Percentiles rank a stretch among this genome's conserved stretches.
phyloP scores from a whole-genome alignment of 2,797 vertebrate species.

The Acropternis orthonyx region DNA sequence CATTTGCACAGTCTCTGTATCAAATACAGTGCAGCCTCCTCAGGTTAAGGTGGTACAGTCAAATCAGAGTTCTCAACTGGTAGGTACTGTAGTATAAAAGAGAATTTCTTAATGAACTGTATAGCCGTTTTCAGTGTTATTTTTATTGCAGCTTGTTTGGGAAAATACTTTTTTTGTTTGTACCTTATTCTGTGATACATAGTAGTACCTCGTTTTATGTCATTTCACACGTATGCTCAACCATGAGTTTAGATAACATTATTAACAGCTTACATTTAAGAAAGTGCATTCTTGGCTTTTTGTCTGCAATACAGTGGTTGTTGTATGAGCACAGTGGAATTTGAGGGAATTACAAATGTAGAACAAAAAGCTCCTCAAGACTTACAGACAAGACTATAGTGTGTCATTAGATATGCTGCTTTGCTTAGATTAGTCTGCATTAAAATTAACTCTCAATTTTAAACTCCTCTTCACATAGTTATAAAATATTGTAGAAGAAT shows the following conservation, averaged over 20 bases:
- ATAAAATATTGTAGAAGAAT: background rate
- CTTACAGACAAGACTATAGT: background rate
- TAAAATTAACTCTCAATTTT: background rate
- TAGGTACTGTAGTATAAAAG: conserved; percentile 70
- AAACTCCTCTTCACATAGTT: background rate
- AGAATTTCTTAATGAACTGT: background rate
- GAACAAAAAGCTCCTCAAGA: background rate
- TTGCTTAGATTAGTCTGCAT: background rate
- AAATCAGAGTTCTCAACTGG: conserved; percentile 80
- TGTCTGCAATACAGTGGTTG: background rate
- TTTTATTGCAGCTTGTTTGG: background rate
- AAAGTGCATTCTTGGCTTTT: background rate
- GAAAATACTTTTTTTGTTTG: background rate
- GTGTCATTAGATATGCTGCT: background rate
- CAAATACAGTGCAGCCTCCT: conserved; percentile 72
- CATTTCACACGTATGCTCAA: background rate
- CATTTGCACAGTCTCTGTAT: conserved; percentile 74
- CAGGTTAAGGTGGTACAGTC: conserved; percentile 72
- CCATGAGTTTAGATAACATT: background rate
- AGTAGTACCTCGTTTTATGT: background rate
- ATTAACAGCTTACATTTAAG: background rate
- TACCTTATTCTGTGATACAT: background rate
- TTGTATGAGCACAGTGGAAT: background rate
- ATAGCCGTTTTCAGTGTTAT: background rate
- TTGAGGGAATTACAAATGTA: background rate